Conservation (phyloP, 2,797 vertebrate species). For the Macrochelys suwanniensis region DNA sequence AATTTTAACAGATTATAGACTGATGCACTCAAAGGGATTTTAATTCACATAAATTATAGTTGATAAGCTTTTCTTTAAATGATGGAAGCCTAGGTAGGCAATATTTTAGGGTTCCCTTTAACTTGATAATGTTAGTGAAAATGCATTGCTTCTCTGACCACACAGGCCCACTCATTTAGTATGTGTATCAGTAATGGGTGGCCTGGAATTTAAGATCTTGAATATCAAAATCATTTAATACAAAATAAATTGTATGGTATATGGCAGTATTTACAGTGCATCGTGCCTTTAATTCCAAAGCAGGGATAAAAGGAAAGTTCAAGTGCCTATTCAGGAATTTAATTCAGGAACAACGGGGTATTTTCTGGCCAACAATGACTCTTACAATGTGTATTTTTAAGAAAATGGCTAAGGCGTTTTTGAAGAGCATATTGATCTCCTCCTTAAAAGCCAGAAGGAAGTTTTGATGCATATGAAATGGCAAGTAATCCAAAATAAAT, state of each 20-base stretch:
- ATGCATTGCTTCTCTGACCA: neutral
- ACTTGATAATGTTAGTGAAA: neutral
- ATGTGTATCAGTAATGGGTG: accelerated
- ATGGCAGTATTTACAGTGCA: neutral
- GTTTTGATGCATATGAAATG: conserved; percentile 11
- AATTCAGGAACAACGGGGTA: neutral
- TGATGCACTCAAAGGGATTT: conserved; percentile 27
- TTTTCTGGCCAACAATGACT: neutral
- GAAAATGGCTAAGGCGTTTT: conserved; percentile 15
- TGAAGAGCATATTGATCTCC: conserved; percentile 38
- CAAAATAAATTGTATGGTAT: neutral
- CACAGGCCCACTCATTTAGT: neutral
- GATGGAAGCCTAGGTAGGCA: neutral
- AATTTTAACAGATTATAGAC: neutral
- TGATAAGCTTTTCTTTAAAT: neutral
- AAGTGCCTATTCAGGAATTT: neutral
- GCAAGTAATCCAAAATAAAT: conserved; percentile 43
- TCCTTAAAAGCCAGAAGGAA: conserved; percentile 48
- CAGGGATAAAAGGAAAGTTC: conserved; percentile 1
- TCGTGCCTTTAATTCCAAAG: neutral
- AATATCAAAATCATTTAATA: neutral
- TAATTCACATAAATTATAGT: neutral
- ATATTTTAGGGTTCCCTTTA: neutral
- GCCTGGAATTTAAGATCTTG: neutral
- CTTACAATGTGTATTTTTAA: conserved; percentile 5